Conservation (phyloP, 2,113 vertebrate species). For the Aldabrachelys gigantea region DNA sequence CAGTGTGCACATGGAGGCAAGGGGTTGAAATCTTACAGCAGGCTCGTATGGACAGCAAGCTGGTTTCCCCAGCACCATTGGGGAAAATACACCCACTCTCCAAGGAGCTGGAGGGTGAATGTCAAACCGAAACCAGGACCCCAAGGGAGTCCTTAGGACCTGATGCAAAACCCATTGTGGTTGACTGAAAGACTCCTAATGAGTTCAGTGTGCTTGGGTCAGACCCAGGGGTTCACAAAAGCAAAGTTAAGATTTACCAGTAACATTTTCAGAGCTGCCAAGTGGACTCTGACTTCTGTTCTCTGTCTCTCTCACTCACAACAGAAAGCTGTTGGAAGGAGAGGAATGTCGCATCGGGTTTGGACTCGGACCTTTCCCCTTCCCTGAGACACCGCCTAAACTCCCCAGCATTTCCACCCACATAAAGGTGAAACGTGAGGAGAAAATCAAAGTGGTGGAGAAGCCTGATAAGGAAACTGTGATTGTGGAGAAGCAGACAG, state of each 20-base stretch:
- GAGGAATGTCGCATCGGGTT: constrained; percentile 90
- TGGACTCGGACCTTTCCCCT: constrained; percentile 83
- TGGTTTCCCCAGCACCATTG: accelerated
- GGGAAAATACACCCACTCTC: accelerated
- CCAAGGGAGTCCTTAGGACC: background rate
- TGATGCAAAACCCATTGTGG: background rate
- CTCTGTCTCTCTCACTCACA: constrained; percentile 18
- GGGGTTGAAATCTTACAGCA: background rate
- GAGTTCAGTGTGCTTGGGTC: background rate
- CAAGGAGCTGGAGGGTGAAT: background rate
- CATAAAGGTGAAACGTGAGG: constrained; percentile 89
- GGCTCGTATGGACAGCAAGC: background rate
- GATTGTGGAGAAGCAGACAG: constrained; percentile 91
- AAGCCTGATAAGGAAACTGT: constrained; percentile 90
- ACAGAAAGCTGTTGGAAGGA: constrained; percentile 93
- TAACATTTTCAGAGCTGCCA: background rate
- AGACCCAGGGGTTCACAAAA: background rate
- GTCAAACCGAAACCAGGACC: accelerated
- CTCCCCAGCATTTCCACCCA: constrained; percentile 74
- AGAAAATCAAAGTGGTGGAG: constrained; percentile 82
- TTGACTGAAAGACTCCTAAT: background rate
- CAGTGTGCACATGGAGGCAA: background rate
- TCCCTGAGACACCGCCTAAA: constrained; percentile 81
- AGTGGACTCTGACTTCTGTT: background rate
- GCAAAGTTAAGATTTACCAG: background rate